Evolutionary conservation across 2,888 invertebrate species (phyloP).

Genomic region (Ectemnius cavifrons): DNA sequence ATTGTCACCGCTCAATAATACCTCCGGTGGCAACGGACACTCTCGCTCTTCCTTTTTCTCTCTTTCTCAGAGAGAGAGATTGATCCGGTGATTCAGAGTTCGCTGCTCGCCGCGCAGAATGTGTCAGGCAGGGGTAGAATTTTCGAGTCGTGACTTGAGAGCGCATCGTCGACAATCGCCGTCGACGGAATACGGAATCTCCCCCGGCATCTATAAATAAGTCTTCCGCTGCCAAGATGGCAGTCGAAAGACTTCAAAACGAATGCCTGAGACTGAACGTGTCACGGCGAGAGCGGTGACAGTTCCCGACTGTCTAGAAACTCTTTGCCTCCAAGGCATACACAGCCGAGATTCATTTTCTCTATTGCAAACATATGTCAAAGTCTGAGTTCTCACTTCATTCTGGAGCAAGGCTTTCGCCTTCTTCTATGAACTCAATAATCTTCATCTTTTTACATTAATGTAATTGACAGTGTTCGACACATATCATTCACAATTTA

Average conservation of each 20-base stretch:
- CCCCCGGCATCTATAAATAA: slow-evolving; percentile 54
- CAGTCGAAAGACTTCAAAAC: slow-evolving; percentile 43
- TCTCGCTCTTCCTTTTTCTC: background rate
- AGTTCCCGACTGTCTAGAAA: no score
- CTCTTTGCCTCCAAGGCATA: no score
- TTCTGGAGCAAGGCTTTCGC: no score
- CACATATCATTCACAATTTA: no score
- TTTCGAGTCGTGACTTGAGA: slow-evolving; percentile 57
- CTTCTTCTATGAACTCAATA: no score
- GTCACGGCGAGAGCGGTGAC: no score
- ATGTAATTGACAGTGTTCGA: background rate
- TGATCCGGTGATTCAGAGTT: slow-evolving; percentile 50
- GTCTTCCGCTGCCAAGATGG: slow-evolving; percentile 47
- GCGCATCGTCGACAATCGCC: slow-evolving; percentile 54
- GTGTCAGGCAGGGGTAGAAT: slow-evolving; percentile 49
- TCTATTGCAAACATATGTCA: no score
- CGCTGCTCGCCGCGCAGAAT: slow-evolving; percentile 44
- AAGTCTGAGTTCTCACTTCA: no score
- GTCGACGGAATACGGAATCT: slow-evolving; percentile 60
- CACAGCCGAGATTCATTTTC: no score
- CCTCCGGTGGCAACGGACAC: background rate
- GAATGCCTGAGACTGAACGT: slow-evolving; percentile 4
- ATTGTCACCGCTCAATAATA: slow-evolving; percentile 47
- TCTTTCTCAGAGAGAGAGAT: slow-evolving; percentile 15
- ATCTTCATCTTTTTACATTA: background rate